Evolutionary conservation across 2,797 vertebrate species (phyloP).

Genomic region (Xenops minutus): DNA sequence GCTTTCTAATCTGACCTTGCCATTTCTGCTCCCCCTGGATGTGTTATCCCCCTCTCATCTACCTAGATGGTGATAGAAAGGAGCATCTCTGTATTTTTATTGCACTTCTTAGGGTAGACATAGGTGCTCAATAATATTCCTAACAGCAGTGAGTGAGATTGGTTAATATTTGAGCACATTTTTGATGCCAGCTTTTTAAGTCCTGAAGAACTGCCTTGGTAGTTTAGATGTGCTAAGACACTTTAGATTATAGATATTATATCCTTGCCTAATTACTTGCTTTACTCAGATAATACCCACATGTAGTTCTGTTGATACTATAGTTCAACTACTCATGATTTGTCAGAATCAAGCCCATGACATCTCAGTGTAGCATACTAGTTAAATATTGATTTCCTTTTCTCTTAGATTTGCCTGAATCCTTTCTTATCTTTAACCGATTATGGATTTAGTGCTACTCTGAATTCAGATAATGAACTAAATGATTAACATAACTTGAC

Average conservation of each 20-base stretch:
- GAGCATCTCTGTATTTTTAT: background rate
- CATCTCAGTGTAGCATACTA: background rate
- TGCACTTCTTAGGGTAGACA: background rate
- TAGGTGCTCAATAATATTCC: background rate
- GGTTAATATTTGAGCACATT: background rate
- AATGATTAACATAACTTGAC: constrained; percentile 30
- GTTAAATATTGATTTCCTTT: constrained; percentile 10
- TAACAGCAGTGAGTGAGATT: background rate
- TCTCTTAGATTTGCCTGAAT: background rate
- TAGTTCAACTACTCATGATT: background rate
- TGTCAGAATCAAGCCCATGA: background rate
- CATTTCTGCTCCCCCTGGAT: background rate
- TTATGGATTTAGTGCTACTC: background rate
- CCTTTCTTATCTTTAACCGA: background rate
- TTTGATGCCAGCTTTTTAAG: background rate
- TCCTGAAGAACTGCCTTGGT: background rate
- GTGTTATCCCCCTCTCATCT: background rate
- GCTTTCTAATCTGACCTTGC: background rate
- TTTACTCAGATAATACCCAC: background rate
- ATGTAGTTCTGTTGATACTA: background rate
- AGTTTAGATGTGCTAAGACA: background rate
- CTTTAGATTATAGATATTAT: background rate
- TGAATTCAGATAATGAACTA: constrained; percentile 7
- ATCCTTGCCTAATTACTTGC: background rate
- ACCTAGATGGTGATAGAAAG: background rate